Base-by-base conservation (phyloP, 2,113 vertebrate genomes). In the Catharus minimus region DNA sequence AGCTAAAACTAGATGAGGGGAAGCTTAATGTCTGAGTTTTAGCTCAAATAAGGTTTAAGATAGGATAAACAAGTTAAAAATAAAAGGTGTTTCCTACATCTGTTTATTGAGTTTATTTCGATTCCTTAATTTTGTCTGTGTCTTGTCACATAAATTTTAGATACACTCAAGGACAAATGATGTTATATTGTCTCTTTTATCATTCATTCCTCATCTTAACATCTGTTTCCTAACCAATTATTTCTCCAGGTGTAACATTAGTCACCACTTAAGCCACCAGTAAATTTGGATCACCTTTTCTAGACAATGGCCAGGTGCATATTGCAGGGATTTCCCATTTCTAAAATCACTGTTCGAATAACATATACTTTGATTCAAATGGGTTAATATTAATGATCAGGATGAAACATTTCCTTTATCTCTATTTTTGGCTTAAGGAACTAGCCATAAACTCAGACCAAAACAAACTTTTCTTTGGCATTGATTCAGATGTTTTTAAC, bases 391-490 rank as follows among this genome's bases (percentile, higher is more conserved):
- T 65, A 50, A 62, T 43, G 33, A 84, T 75, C 30, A 90, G 36
- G 58, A 89, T 76, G 69, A 90, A 95, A 87, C 39, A 79, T 79
- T 95, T 93, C 83, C 80, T 84, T 92, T 78, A 65, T 68, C 53
- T 90, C 73, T 95, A 84, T 92, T 94, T 92, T 92, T 78, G 62
- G 23, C 0, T 2, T 52, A 79, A 75, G 36, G 21, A 72, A 69
- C 46, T 55, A 72, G 27, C 39, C 72, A 83, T 89, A 85, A 91
- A 15, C 15, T 83, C 49, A 90, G 49, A 89, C 33, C 57, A 88
- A 93, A 95, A 15, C 61, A 92, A 92, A 64, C 56, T 65, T 88
- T 95, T 90, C 20, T 21, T 94, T 93, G 88, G 86, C 61, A 36
- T 61, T 69, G 46, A 50, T 69, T 92, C 69, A 79, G 43, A 64